These are phyloP conservation scores for rat (Rattus norvegicus) DNA, from an alignment of 2,113 vertebrate species.

Conservation along the genomic window GRCr8 NC_086019.1:187138001-187138500, in stretches of 20 bases:
- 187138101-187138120: no score
- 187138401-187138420: slow-evolving; percentile 98
- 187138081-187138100: neutral
- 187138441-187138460: slow-evolving; percentile 95
- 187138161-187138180: neutral
- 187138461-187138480: slow-evolving; percentile 98
- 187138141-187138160: neutral
- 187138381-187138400: slow-evolving; percentile 99
- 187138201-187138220: neutral
- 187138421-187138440: slow-evolving; percentile 96
- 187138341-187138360: neutral
- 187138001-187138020: neutral
- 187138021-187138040: neutral
- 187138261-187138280: neutral
- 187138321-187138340: neutral
- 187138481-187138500: slow-evolving; percentile 99
- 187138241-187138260: neutral
- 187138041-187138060: neutral
- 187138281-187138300: neutral
- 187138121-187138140: neutral
- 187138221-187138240: neutral
- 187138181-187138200: neutral
- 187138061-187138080: neutral
- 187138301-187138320: neutral
- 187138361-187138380: slow-evolving; percentile 52